phyloP scores from a whole-genome alignment of 2,797 vertebrate genomes.

The Cyprinella venusta region DNA sequence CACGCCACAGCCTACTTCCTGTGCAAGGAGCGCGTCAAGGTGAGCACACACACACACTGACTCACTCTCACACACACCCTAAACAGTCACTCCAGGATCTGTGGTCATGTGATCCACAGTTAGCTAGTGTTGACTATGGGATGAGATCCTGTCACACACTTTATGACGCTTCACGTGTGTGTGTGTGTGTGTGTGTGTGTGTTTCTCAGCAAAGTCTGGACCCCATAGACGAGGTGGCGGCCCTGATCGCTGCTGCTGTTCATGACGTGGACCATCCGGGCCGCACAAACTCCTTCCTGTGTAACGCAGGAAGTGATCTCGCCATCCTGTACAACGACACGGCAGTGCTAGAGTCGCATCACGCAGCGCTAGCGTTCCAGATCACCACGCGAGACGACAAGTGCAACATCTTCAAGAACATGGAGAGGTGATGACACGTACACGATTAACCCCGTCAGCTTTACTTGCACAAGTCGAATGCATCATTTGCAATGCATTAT shows the following conservation, averaged over 20 bases:
- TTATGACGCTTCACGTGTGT: background rate
- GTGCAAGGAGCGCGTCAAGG: slow-evolving; percentile 93
- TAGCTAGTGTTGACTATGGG: background rate
- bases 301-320: slow-evolving; percentile 91
- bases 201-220: slow-evolving; percentile 90
- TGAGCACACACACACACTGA: slow-evolving; percentile 63
- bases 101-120: background rate
- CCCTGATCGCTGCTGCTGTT: slow-evolving; percentile 92
- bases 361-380: slow-evolving; percentile 94
- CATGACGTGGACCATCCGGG: slow-evolving; percentile 97
- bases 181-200: background rate
- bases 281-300: slow-evolving; percentile 95
- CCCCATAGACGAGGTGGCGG: slow-evolving; percentile 89
- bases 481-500: background rate
- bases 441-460: no score
- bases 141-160: background rate
- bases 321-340: slow-evolving; percentile 95
- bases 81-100: no score
- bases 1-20: slow-evolving; percentile 98
- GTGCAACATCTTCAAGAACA: slow-evolving; percentile 96
- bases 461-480: no score
- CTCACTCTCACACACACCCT: no score
- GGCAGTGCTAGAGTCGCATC: slow-evolving; percentile 94
- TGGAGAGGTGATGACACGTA: slow-evolving; percentile 83
- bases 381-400: slow-evolving; percentile 90